Percentiles rank a stretch among this genome's conserved stretches.
Conservation (phyloP, 2,888 invertebrate genomes). For the Podotricha telesiphe region DNA sequence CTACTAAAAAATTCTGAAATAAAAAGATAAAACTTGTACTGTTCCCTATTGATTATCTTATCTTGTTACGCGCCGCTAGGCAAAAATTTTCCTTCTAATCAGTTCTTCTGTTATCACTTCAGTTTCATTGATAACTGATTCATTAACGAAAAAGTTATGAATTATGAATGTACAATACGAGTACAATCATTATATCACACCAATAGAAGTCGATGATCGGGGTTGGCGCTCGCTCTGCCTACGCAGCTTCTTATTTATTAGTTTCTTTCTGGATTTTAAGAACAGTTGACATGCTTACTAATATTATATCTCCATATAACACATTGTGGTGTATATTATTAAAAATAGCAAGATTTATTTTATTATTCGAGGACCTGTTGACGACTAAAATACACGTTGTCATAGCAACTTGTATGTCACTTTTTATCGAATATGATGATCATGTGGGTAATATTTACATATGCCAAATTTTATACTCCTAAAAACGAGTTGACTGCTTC, state of each 20-base stretch:
- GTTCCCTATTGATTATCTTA: background rate
- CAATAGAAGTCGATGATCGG: background rate
- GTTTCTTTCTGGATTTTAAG: background rate
- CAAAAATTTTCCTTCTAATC: background rate
- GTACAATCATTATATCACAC: slow-evolving; percentile 12
- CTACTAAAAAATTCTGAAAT: background rate
- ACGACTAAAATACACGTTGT: no score
- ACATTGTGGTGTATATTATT: no score
- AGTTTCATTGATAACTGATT: slow-evolving; percentile 2
- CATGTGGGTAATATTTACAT: no score
- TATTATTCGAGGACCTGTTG: no score
- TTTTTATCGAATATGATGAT: no score
- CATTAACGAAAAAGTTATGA: background rate
- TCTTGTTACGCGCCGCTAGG: background rate
- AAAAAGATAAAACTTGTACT: background rate
- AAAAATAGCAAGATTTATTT: no score
- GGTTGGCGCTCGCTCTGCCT: slow-evolving; percentile 11
- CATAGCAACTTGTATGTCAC: no score
- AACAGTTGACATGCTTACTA: background rate
- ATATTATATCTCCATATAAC: background rate
- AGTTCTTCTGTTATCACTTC: background rate
- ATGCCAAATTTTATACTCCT: no score
- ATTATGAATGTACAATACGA: background rate
- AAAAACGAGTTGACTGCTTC: no score
- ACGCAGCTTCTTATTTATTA: slow-evolving; percentile 3